A percentile compares a stretch with the other conserved stretches of the same genome.
These are phyloP conservation scores for Todiramphus saurophagus DNA, from an alignment of 2,113 vertebrate species.

Conservation along the genomic window DNA sequence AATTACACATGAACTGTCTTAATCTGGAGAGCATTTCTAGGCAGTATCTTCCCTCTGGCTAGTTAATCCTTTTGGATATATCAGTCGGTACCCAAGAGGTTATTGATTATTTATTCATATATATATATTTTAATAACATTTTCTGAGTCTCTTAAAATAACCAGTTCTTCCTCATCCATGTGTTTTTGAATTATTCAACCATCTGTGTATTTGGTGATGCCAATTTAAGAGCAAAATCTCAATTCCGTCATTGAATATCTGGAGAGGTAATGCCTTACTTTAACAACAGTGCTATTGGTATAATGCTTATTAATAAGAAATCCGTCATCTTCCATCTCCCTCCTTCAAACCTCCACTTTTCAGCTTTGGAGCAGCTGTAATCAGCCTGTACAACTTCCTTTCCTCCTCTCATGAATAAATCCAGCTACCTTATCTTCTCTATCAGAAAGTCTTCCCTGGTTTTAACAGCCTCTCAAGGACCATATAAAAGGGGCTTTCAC, in stretches of 20 bases:
- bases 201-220: neutral
- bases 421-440: slow-evolving; percentile 37
- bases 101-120: neutral
- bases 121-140: too few relatives aligned
- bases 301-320: neutral
- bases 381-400: neutral
- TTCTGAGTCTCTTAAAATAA: neutral
- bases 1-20: neutral
- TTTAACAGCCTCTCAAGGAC: slow-evolving; percentile 47
- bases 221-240: neutral
- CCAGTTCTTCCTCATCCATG: neutral
- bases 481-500: slow-evolving; percentile 60
- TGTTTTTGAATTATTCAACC: neutral
- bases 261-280: neutral
- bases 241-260: neutral
- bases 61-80: neutral
- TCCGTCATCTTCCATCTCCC: neutral
- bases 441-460: slow-evolving; percentile 43
- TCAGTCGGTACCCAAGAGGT: too few relatives aligned
- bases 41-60: neutral
- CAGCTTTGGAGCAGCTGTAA: slow-evolving; percentile 50
- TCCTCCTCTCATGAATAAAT: slow-evolving; percentile 50
- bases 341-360: neutral
- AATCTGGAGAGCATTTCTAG: neutral
- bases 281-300: neutral